Evolutionary conservation across 2,113 vertebrate species (phyloP).

Genomic region (Dromiciops gliroides): DNA sequence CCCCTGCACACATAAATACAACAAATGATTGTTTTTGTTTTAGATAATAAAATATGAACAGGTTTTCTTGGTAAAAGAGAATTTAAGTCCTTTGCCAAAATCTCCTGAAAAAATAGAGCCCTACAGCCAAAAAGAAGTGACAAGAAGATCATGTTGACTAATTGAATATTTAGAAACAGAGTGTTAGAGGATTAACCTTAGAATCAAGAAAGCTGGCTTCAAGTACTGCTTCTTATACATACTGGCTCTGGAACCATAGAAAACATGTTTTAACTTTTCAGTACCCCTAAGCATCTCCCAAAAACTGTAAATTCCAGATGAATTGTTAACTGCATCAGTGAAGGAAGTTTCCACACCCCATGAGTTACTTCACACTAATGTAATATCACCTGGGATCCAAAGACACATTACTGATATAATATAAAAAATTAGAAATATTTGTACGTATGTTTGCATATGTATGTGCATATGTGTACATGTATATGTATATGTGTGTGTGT

Average conservation of each 20-base stretch:
- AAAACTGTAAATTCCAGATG: neutral
- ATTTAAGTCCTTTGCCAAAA: neutral
- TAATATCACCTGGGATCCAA: neutral
- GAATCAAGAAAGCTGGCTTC: neutral
- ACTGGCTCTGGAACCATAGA: neutral
- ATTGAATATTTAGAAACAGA: neutral
- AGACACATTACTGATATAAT: neutral
- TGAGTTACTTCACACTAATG: neutral
- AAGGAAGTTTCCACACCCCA: neutral
- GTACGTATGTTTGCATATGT: too few relatives aligned
- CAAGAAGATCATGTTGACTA: neutral
- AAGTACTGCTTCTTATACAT: neutral
- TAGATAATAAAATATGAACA: neutral
- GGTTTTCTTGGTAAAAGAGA: neutral
- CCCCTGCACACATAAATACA: neutral
- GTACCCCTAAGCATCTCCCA: neutral
- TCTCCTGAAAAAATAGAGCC: neutral
- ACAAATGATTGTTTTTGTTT: neutral
- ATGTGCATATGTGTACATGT: too few relatives aligned
- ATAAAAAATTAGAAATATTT: too few relatives aligned
- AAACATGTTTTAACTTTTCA: neutral
- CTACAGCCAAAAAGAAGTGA: neutral
- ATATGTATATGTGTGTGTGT: too few relatives aligned
- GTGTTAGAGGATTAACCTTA: neutral
- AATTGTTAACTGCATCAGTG: neutral